These are phyloP conservation scores for Zapus hudsonius DNA, from an alignment of 2,113 vertebrate genomes.

Conservation along the genomic window DNA sequence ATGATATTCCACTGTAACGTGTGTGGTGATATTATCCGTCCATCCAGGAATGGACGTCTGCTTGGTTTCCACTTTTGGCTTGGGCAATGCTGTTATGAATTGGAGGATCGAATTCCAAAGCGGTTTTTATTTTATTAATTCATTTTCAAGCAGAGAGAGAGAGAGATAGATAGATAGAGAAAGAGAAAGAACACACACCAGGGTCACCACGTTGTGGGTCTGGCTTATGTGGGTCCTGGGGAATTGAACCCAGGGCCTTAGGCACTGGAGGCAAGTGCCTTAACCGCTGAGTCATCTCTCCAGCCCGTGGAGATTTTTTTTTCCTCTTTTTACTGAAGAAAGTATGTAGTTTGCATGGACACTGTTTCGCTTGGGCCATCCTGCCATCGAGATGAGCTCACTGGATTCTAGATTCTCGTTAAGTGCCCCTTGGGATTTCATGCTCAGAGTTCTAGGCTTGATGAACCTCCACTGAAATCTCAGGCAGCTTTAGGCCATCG, in stretches of 20 bases:
- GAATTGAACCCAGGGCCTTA: too few relatives aligned
- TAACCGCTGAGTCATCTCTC: too few relatives aligned
- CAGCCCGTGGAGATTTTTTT: too few relatives aligned
- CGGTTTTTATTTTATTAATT: too few relatives aligned
- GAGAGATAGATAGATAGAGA: too few relatives aligned
- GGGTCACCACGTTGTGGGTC: too few relatives aligned
- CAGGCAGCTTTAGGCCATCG: neutral
- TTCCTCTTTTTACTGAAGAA: neutral
- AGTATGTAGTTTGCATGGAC: neutral
- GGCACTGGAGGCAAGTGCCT: too few relatives aligned
- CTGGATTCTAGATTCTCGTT: slow-evolving; percentile 6
- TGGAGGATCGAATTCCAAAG: too few relatives aligned
- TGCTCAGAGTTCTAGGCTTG: slow-evolving; percentile 34
- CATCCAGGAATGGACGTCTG: neutral
- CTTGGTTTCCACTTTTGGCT: neutral
- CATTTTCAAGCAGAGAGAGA: too few relatives aligned
- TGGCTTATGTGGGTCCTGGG: too few relatives aligned
- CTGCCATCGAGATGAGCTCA: slow-evolving; percentile 22
- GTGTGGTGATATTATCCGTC: neutral
- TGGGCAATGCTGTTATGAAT: too few relatives aligned
- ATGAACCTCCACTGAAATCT: neutral
- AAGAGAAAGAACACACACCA: too few relatives aligned
- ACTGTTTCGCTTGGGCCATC: neutral
- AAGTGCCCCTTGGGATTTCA: slow-evolving; percentile 20
- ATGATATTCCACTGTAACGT: neutral